Evolutionary conservation across 2,888 invertebrate genomes (phyloP).

Genomic region (Epicampocera succincta): DNA sequence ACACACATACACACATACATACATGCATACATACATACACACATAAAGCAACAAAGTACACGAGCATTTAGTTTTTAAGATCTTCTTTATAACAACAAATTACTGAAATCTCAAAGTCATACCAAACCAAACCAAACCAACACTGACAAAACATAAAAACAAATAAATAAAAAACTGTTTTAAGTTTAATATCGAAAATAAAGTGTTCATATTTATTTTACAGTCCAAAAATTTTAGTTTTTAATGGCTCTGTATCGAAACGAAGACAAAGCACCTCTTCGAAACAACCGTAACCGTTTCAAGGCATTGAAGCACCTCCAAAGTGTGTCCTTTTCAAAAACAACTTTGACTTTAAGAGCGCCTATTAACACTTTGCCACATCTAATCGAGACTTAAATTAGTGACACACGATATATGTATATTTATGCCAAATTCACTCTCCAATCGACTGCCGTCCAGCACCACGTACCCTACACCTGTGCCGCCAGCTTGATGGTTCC

Average conservation of each 20-base stretch:
- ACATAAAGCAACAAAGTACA: constrained; percentile 52
- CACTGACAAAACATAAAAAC: constrained; percentile 36
- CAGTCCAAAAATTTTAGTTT: constrained; percentile 24
- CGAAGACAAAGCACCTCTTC: no score
- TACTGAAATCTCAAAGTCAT: constrained; percentile 53
- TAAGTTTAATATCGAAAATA: constrained; percentile 68
- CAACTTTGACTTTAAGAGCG: no score
- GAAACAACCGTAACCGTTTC: no score
- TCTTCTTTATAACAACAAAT: constrained; percentile 51
- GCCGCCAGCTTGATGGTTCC: no score
- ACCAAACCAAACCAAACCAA: constrained; percentile 52
- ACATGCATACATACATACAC: not conserved
- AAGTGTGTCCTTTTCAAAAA: no score
- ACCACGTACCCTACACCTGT: no score
- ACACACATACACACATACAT: constrained; percentile 2
- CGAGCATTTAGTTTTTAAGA: constrained; percentile 65
- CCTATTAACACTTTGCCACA: no score
- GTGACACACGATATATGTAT: no score
- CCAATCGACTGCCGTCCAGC: no score
- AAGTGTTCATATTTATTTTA: constrained; percentile 59
- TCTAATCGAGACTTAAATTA: no score
- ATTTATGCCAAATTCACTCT: no score
- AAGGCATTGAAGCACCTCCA: no score
- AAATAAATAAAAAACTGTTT: constrained; percentile 60
- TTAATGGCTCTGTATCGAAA: constrained; percentile 9